Evolutionary conservation across 2,797 vertebrate genomes (phyloP).

Genomic region (Alfaro cultratus): DNA sequence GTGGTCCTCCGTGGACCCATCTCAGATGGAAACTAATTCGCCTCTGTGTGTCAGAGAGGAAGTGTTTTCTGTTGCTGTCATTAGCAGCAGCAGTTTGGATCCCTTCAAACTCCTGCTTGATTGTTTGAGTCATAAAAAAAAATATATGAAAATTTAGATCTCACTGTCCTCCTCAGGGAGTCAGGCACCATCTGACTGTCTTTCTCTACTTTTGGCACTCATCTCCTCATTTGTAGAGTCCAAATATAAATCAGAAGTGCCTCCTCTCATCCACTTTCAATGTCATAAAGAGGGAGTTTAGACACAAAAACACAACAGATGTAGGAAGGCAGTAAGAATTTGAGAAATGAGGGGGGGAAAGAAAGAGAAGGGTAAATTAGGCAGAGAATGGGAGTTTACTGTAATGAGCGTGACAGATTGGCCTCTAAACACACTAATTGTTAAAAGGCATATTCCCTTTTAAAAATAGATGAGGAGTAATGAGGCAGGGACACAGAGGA

Average conservation of each 20-base stretch:
- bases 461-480: slow-evolving; percentile 75
- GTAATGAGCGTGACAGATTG: slow-evolving; percentile 69
- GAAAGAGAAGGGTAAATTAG: neutral
- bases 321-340: slow-evolving; percentile 14
- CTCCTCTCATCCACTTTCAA: slow-evolving; percentile 2
- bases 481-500: slow-evolving; percentile 66
- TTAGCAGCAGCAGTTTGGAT: slow-evolving; percentile 42
- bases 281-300: slow-evolving; percentile 18
- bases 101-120: slow-evolving; percentile 31
- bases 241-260: slow-evolving; percentile 24
- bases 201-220: slow-evolving; percentile 13
- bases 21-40: slow-evolving; percentile 56
- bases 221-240: slow-evolving; percentile 12
- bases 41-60: slow-evolving; percentile 42
- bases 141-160: slow-evolving; percentile 22
- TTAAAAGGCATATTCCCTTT: slow-evolving; percentile 71
- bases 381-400: slow-evolving; percentile 31
- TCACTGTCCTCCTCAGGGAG: neutral
- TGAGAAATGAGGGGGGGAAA: neutral
- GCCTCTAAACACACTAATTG: slow-evolving; percentile 73
- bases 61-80: slow-evolving; percentile 50
- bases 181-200: slow-evolving; percentile 5
- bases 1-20: slow-evolving; percentile 48
- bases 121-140: slow-evolving; percentile 42
- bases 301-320: slow-evolving; percentile 14